Conservation (phyloP, 2,797 vertebrate genomes). For the Cynopterus sphinx region DNA sequence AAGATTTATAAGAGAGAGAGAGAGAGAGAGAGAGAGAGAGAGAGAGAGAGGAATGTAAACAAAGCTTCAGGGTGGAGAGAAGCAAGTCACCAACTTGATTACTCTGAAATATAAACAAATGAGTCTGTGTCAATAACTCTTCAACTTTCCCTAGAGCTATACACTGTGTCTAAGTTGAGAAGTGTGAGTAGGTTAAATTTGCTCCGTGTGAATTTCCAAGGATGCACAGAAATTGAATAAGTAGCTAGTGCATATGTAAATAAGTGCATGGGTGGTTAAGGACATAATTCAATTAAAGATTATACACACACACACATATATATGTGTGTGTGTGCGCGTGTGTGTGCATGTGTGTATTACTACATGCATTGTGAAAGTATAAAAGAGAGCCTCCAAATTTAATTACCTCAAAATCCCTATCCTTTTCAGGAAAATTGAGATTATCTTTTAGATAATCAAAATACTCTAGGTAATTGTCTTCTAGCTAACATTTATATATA, state of each 20-base stretch:
- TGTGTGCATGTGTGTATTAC: too few relatives aligned
- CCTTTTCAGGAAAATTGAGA: background rate
- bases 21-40: too few relatives aligned
- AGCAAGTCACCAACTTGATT: too few relatives aligned
- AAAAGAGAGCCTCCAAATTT: background rate
- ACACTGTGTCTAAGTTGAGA: background rate
- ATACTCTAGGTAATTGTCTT: background rate
- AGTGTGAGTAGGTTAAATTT: background rate
- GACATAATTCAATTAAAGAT: background rate
- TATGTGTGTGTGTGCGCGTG: too few relatives aligned
- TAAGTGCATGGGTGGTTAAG: background rate
- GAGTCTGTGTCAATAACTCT: too few relatives aligned
- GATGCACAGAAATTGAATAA: background rate
- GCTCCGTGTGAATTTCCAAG: background rate
- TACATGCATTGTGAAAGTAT: background rate
- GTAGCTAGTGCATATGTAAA: background rate
- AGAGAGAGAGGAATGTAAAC: background rate
- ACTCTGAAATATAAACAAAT: background rate
- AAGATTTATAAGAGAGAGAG: background rate
- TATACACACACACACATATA: too few relatives aligned
- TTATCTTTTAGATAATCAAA: background rate
- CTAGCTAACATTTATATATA: background rate
- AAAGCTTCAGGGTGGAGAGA: background rate
- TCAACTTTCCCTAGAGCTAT: accelerated
- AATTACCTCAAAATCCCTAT: background rate